Evolutionary conservation across 1,140 invertebrate genomes (phyloP).

Genomic region (Solenopsis fugax): DNA sequence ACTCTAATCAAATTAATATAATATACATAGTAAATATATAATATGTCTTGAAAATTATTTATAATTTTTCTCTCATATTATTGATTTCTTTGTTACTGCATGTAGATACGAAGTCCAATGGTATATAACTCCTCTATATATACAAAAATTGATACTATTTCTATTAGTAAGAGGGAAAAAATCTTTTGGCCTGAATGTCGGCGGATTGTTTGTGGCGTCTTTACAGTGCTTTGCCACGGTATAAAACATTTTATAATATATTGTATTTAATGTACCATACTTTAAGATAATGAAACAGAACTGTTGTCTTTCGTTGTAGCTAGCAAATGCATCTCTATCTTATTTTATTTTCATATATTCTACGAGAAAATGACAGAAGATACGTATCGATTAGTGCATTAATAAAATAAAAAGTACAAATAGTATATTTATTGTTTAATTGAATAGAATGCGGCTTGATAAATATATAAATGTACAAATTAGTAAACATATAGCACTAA

Average conservation of each 20-base stretch:
- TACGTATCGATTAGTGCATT: too few relatives aligned
- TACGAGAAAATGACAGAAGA: neutral
- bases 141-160: neutral
- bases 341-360: constrained; percentile 19
- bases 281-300: neutral
- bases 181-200: neutral
- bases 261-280: neutral
- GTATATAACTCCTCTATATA: neutral
- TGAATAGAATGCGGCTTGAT: too few relatives aligned
- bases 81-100: neutral
- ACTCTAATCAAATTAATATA: too few relatives aligned
- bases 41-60: too few relatives aligned
- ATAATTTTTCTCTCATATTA: neutral
- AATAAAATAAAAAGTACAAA: too few relatives aligned
- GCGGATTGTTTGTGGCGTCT: neutral
- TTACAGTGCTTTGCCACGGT: neutral
- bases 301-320: neutral
- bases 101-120: neutral
- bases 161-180: neutral
- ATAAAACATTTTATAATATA: neutral
- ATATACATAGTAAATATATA: too few relatives aligned
- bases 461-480: too few relatives aligned
- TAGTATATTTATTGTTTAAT: too few relatives aligned
- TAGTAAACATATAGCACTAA: too few relatives aligned
- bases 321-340: neutral